Evolutionary conservation across 2,113 vertebrate genomes (phyloP), one percentile per base, ranked within the genome.

Genomic region (Corythornis madagascariensis): DNA sequence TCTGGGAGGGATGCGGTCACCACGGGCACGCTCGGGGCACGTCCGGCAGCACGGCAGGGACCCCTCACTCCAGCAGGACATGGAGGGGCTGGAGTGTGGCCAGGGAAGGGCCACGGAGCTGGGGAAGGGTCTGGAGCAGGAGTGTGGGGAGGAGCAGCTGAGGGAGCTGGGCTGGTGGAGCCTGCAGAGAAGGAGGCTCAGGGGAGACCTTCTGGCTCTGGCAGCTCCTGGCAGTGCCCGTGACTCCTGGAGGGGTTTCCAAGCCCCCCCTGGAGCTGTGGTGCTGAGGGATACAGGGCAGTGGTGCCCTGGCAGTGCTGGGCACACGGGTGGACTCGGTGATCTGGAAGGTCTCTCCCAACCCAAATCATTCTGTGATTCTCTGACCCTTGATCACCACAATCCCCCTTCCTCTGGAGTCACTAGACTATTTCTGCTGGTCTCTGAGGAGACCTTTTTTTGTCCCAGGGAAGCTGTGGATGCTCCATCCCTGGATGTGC

Each of bases 251-350:
- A 59, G 56, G 56, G 56, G n/a, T 33, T 59, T n/a, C 56, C 31
- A 33, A 59, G 56, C 19, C 19, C 19, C 9, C 45, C n/a, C 2
- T 33, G 56, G 56, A 33, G 56, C 11, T 33, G 57, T 35, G 57
- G 57, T 21, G 57, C 53, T 60, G 57, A 60, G 57, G 57, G 57
- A 12, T 21, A 33, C 13, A 31, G n/a, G 20, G 22, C 19, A 60
- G 57, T 22, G 56, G 53, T 18, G 40, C 12, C 2, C n/a, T 21
- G 42, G 42, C 29, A 73, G 16, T 2, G 35, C 2, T 14, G 15
- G 48, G 48, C 9, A 1, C 0, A 10, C 8, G 13, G 15, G 18
- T 31, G 33, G 33, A 24, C 45, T 63, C 0, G 1, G 25, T 7
- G 28, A 31, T 11, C 38, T 24, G 2, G 17, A 24, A 3, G 21